Evolutionary conservation across 2,888 invertebrate genomes (phyloP), one percentile per base, ranked within the genome.

Genomic region (Acholoe squamosa): DNA sequence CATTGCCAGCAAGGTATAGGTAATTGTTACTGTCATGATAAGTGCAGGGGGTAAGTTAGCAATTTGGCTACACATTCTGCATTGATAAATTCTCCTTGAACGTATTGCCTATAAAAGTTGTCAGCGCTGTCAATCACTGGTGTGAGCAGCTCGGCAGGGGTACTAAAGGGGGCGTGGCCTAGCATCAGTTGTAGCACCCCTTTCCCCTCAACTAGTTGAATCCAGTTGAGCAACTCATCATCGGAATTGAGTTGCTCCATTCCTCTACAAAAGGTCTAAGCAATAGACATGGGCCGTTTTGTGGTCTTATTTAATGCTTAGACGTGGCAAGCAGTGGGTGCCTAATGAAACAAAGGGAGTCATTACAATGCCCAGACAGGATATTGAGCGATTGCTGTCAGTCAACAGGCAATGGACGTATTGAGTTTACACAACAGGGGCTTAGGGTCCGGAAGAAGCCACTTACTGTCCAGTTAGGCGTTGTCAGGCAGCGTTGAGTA

Each of bases 51-150:
- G 19, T 16, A 12, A 7, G 16, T 16, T 34, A 10, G 33, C 33
- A 33, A 80, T 14, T 80, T 80, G 12, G 80, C 33, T 43, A 33
- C 34, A 0, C 80, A 3, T 43, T 80, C 22, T 0, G 34, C 1
- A 5, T 43, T 80, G 80, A 33, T 80, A 43, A 80, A 80, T 80
- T 80, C 14, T 34, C 5, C 14, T 7, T 16, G 33, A 33, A 43
- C 43, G 80, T 80, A 43, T 10, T 80, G 80, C 16, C n/a, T n/a
- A 19, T 80, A 80, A 80, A 80, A 80, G 80, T 80, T 80, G 80
- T 43, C 80, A 14, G 14, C 0, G 7, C 80, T 80, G 80, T 80
- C 80, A 33, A 80, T 80, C 80, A 80, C 33, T 43, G 0, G 28
- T 14, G 12, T n/a, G 25, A 71, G 25, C 31, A 28, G 31, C 71